Evolutionary conservation across 2,113 vertebrate genomes (phyloP), one percentile per base, ranked within the genome.

Genomic region (Callaeas wilsoni): DNA sequence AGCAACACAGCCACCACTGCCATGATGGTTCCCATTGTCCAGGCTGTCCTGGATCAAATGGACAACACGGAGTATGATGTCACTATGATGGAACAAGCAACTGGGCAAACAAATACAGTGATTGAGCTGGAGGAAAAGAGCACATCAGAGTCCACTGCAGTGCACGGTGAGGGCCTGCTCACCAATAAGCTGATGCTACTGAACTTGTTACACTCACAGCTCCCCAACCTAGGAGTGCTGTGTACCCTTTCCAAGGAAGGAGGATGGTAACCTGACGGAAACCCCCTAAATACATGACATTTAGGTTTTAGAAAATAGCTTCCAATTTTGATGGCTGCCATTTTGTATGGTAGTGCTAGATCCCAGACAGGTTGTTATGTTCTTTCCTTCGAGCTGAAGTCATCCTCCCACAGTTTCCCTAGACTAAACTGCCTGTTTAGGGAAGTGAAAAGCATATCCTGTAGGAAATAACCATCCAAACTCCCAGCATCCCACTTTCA

Each of bases 11-110:
- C 99, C 49, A 98, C 99, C 84, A 99, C 99, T 2, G 99, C 99
- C 81, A 99, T 99, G 99, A 99, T 99, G 99, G 98, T 99, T 71
- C 99, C 99, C 67, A 99, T 99, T 15, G 98, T 99, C 60, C 99
- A 99, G 95, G 99, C 99, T 2, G 98, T 99, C 67, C 95, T 99
- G 74, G 96, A 98, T 65, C 98, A 99, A 97, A 98, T 99, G 88
- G 97, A 98, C 89, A 97, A n/a, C 42, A 93, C 97, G 0, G 97
- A 98, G 8, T 7, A 32, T 18, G 97, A 98, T 18, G 12, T 88
- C 1, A 67, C 92, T 29, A 42, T 65, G 63, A 62, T 71, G 39
- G 97, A 97, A 30, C 84, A 71, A 83, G 52, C 67, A 49, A 4
- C 79, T 0, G 94, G 91, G 12, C 95, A 97, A 67, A 87, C 85